Conservation (phyloP, 1,140 invertebrate species). For the Latrodectus geometricus region DNA sequence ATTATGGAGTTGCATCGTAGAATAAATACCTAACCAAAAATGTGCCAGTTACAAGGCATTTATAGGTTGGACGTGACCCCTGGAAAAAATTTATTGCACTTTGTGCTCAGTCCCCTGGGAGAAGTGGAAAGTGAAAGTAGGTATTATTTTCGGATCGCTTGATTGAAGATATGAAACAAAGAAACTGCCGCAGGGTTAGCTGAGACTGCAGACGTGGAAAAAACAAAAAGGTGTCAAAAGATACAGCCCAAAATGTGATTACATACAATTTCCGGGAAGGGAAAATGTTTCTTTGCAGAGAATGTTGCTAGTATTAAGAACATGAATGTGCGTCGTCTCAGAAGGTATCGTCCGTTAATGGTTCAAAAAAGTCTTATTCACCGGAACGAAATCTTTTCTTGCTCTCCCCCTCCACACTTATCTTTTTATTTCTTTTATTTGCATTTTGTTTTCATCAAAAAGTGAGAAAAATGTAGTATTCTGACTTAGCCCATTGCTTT, state of each 20-base stretch:
- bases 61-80: constrained; percentile 23
- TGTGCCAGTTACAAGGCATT: not conserved
- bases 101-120: constrained; percentile 29
- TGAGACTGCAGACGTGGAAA: constrained; percentile 25
- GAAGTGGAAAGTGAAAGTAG: constrained; percentile 55
- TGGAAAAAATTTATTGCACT: constrained; percentile 41
- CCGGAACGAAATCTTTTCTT: constrained; percentile 18
- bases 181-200: constrained; percentile 39
- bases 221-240: constrained; percentile 57
- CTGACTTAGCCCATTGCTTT: too few relatives aligned
- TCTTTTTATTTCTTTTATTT: constrained; percentile 4
- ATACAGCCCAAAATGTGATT: constrained; percentile 57
- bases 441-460: not conserved
- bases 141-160: constrained; percentile 58
- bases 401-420: not conserved
- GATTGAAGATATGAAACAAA: constrained; percentile 57
- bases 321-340: constrained; percentile 21
- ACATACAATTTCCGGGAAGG: constrained; percentile 53
- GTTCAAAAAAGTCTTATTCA: constrained; percentile 30
- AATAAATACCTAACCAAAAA: not conserved
- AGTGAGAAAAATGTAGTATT: not conserved
- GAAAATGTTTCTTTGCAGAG: constrained; percentile 31
- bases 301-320: constrained; percentile 35
- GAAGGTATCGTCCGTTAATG: constrained; percentile 29
- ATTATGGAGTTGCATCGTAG: too few relatives aligned